A percentile compares a stretch with the other conserved stretches of the same genome.
These are phyloP conservation scores for Cynopterus sphinx DNA, from an alignment of 2,797 vertebrate species.

Conservation along the genomic window DNA sequence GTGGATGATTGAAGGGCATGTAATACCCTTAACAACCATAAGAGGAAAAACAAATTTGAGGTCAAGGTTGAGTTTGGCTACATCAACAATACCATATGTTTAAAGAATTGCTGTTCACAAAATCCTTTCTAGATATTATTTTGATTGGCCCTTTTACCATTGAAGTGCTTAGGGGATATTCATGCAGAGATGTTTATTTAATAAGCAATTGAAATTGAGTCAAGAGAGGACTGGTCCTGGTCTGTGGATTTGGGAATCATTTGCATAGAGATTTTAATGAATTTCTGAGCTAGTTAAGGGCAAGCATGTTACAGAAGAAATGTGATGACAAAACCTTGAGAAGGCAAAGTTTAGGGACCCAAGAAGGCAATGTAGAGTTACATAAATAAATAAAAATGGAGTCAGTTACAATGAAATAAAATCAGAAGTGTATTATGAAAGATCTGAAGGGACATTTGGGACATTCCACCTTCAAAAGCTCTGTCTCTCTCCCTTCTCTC, in stretches of 20 bases:
- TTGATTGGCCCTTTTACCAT: background rate
- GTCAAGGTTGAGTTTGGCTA: background rate
- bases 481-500: background rate
- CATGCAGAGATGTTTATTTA: conserved; percentile 43
- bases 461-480: background rate
- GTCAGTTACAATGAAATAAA: background rate
- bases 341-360: background rate
- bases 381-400: background rate
- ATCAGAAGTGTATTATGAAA: background rate
- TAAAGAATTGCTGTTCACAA: background rate
- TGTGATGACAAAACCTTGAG: background rate
- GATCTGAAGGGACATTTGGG: background rate
- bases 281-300: background rate
- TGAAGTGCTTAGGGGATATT: background rate
- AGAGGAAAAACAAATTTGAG: conserved; percentile 5
- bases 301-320: background rate
- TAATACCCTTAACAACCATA: background rate
- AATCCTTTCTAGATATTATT: conserved; percentile 40
- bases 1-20: background rate
- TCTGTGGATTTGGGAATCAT: background rate
- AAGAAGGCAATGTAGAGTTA: background rate
- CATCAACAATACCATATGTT: background rate
- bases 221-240: background rate
- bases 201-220: background rate
- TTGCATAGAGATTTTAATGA: background rate